phyloP scores from a whole-genome alignment of 2,888 invertebrate genomes.

The Imbricaverruca yamaguchii region DNA sequence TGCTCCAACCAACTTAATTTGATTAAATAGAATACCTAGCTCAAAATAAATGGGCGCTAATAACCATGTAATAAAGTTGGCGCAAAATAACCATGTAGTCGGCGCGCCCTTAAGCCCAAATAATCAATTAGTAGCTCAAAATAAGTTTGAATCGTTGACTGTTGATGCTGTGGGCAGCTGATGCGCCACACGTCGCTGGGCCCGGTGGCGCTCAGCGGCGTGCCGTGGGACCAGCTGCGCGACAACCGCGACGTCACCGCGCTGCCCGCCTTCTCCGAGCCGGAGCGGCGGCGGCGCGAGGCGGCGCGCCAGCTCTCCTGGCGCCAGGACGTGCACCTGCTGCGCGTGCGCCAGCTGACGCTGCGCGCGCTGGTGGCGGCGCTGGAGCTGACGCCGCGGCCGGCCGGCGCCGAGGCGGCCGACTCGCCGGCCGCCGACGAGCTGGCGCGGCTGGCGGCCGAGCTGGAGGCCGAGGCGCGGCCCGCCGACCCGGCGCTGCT shows the following conservation, averaged over 20 bases:
- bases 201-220: conserved; percentile 53
- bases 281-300: conserved; percentile 10
- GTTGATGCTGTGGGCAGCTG: conserved; percentile 34
- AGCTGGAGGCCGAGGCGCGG: neutral
- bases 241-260: conserved; percentile 73
- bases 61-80: too few relatives aligned
- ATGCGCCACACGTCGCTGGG: conserved; percentile 47
- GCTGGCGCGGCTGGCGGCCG: conserved; percentile 20
- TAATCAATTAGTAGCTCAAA: too few relatives aligned
- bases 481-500: neutral
- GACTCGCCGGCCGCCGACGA: neutral
- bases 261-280: conserved; percentile 39
- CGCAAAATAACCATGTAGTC: too few relatives aligned
- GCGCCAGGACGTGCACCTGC: conserved; percentile 39
- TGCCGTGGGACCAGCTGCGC: conserved; percentile 51
- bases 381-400: conserved; percentile 27
- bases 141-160: too few relatives aligned
- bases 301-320: conserved; percentile 30
- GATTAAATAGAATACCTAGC: too few relatives aligned
- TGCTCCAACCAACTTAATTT: too few relatives aligned
- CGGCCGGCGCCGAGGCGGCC: neutral
- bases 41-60: too few relatives aligned
- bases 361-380: conserved; percentile 40
- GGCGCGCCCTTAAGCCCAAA: too few relatives aligned
- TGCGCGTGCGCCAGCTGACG: conserved; percentile 41